phyloP scores from a whole-genome alignment of 2,888 invertebrate genomes.

The Bedellia somnulentella region DNA sequence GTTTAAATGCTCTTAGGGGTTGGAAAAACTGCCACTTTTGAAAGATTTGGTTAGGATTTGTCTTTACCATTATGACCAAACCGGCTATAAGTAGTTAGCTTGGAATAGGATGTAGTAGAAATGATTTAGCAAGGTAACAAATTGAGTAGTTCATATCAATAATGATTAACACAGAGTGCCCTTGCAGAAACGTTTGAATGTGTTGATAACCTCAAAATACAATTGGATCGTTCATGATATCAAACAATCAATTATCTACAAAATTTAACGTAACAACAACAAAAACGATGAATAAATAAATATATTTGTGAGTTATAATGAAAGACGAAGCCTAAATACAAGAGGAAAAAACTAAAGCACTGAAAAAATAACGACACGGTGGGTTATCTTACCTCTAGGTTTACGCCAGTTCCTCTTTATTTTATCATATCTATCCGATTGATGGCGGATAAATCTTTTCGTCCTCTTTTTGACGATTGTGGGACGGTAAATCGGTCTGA shows the following conservation, averaged over 20 bases:
- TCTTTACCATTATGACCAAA: constrained; percentile 43
- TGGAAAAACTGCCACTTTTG: too few relatives aligned
- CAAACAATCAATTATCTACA: too few relatives aligned
- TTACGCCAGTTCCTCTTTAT: constrained; percentile 98
- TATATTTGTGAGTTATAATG: too few relatives aligned
- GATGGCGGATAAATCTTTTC: constrained; percentile 97
- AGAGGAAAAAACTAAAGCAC: too few relatives aligned
- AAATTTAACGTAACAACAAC: too few relatives aligned
- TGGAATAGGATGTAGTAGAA: constrained; percentile 44
- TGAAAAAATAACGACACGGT: too few relatives aligned
- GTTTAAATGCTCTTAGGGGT: too few relatives aligned
- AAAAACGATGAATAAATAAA: too few relatives aligned
- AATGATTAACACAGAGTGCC: constrained; percentile 55
- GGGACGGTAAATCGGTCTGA: constrained; percentile 86
- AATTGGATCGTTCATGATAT: too few relatives aligned
- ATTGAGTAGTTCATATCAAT: constrained; percentile 45
- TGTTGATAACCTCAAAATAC: neutral
- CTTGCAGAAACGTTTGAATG: constrained; percentile 22
- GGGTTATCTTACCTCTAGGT: constrained; percentile 81
- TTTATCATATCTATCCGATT: constrained; percentile 97
- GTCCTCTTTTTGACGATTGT: constrained; percentile 96
- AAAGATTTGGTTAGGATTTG: too few relatives aligned
- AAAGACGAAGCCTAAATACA: too few relatives aligned
- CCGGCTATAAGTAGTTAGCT: constrained; percentile 18
- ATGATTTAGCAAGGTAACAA: constrained; percentile 53